Evolutionary conservation across 2,888 invertebrate genomes (phyloP).

Genomic region (Nemapogon koenigi): DNA sequence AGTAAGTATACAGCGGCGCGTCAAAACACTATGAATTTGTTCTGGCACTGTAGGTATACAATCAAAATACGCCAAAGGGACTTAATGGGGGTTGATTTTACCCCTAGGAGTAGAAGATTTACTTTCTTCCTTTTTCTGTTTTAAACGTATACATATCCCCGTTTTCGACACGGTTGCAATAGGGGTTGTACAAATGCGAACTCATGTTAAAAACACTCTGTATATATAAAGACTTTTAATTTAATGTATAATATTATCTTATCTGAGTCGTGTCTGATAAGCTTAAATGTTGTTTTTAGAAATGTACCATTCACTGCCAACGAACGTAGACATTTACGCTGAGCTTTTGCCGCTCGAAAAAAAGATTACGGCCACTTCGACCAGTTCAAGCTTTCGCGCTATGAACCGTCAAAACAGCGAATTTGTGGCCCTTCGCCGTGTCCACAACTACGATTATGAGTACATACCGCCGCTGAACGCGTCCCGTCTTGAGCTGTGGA

Average conservation of each 20-base stretch:
- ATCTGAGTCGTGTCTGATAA: not conserved
- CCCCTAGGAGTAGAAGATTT: no score
- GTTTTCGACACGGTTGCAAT: no score
- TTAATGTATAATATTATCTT: not conserved
- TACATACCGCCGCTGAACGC: constrained; percentile 83
- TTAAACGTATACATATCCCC: no score
- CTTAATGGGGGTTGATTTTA: no score
- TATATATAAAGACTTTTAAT: not conserved
- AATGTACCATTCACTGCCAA: constrained; percentile 87
- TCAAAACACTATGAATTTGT: no score
- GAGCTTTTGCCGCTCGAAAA: constrained; percentile 87
- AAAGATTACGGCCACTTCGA: constrained; percentile 65
- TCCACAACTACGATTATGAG: constrained; percentile 85
- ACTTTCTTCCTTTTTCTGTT: no score
- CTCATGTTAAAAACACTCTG: constrained; percentile 30
- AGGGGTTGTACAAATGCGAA: constrained; percentile 65
- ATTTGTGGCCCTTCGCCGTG: constrained; percentile 84
- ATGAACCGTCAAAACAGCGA: constrained; percentile 86
- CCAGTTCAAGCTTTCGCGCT: constrained; percentile 90
- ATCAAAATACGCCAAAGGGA: no score
- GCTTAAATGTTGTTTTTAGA: constrained; percentile 18
- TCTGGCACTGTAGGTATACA: no score
- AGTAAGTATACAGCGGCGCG: no score
- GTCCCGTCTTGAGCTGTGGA: constrained; percentile 95
- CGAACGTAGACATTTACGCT: constrained; percentile 89